Evolutionary conservation across 1,140 invertebrate species (phyloP).

Genomic region (Pogonomyrmex barbatus): DNA sequence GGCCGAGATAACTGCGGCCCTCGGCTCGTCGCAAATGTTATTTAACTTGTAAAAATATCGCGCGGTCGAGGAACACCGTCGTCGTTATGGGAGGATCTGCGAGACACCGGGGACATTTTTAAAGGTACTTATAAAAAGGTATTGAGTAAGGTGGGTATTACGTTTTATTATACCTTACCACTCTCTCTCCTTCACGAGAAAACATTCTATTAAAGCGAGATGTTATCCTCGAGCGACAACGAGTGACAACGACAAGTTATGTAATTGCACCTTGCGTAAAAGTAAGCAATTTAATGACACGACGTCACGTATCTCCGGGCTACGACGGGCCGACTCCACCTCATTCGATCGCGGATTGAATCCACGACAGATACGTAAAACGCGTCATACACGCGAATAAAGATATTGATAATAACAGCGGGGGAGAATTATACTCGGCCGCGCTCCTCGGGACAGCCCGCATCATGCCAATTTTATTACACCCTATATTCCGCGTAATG

Average conservation of each 20-base stretch:
- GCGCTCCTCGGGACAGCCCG: not conserved
- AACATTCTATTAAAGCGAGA: conserved; percentile 25
- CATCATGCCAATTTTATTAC: conserved; percentile 35
- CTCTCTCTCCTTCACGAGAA: not conserved
- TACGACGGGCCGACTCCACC: not conserved
- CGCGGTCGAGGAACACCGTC: no score
- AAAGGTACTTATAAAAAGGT: not conserved
- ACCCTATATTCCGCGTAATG: conserved; percentile 19
- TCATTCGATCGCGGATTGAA: conserved; percentile 24
- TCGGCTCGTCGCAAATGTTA: not conserved
- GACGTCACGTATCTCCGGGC: not conserved
- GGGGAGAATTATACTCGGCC: not conserved
- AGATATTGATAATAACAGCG: conserved; percentile 20
- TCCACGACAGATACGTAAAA: not conserved
- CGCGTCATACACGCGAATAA: not conserved
- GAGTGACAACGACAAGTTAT: conserved; percentile 11
- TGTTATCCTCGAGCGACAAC: conserved; percentile 23
- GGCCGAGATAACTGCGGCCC: not conserved
- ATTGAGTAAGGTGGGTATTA: not conserved
- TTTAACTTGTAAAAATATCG: not conserved
- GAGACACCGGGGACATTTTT: not conserved
- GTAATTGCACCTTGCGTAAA: conserved; percentile 19
- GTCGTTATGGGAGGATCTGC: not conserved
- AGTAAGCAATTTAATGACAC: conserved; percentile 17
- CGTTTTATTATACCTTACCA: conserved; percentile 18